These are phyloP conservation scores for Tupiocoris notatus DNA, from an alignment of 2,888 invertebrate species.

Conservation along the genomic window DNA sequence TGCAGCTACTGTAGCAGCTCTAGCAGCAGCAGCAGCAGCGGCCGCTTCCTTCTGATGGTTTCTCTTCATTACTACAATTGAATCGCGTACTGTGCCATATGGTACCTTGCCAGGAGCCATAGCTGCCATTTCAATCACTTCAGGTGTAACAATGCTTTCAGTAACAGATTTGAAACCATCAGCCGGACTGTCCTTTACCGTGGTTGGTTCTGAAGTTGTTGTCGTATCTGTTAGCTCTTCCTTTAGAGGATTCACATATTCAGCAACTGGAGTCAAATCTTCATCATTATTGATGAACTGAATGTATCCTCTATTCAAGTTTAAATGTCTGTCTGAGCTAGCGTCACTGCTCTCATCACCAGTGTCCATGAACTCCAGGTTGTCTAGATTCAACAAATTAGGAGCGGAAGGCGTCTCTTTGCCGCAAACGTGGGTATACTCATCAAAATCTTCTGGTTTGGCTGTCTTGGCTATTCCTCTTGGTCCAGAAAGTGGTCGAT, in stretches of 20 bases:
- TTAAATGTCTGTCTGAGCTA: slow-evolving; percentile 56
- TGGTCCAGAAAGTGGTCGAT: slow-evolving; percentile 52
- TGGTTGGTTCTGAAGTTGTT: slow-evolving; percentile 46
- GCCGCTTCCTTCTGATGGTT: slow-evolving; percentile 47
- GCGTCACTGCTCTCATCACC: slow-evolving; percentile 61
- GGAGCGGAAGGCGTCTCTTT: slow-evolving; percentile 50
- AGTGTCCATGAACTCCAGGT: slow-evolving; percentile 81
- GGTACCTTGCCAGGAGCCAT: slow-evolving; percentile 53
- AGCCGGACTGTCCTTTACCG: slow-evolving; percentile 45
- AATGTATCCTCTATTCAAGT: slow-evolving; percentile 64
- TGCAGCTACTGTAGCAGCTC: slow-evolving; percentile 48
- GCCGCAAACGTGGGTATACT: slow-evolving; percentile 54
- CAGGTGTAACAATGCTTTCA: slow-evolving; percentile 10
- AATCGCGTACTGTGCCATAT: slow-evolving; percentile 68
- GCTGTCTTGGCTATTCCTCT: slow-evolving; percentile 53
- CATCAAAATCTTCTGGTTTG: slow-evolving; percentile 55
- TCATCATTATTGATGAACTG: slow-evolving; percentile 62
- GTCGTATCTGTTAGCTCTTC: slow-evolving; percentile 47
- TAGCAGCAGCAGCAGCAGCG: background rate
- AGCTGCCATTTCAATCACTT: slow-evolving; percentile 13
- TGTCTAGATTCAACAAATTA: slow-evolving; percentile 77
- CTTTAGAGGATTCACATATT: slow-evolving; percentile 51
- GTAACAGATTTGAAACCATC: slow-evolving; percentile 31
- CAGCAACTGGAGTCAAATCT: slow-evolving; percentile 56
- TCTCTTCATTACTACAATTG: slow-evolving; percentile 59